phyloP scores from a whole-genome alignment of 2,113 vertebrate genomes.

The Kobus ellipsiprymnus region DNA sequence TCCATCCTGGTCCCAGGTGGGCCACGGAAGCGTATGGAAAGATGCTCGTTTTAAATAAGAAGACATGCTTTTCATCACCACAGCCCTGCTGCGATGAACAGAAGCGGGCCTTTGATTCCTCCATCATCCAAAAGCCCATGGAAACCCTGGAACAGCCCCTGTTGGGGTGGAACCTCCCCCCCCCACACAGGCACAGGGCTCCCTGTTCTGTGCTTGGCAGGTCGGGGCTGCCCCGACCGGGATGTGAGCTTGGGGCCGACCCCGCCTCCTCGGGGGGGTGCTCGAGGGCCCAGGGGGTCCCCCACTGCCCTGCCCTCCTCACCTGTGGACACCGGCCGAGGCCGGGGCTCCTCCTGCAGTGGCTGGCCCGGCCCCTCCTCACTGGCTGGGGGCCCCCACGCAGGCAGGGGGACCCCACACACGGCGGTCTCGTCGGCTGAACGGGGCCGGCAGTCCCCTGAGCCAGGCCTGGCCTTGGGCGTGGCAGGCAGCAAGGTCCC shows the following conservation, averaged over 20 bases:
- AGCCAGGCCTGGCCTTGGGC: constrained; percentile 55
- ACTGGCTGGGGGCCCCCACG: constrained; percentile 72
- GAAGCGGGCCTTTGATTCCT: accelerated
- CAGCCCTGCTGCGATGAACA: accelerated
- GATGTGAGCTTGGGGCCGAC: not conserved
- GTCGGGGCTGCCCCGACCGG: accelerated
- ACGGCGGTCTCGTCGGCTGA: constrained; percentile 89
- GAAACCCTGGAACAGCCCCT: accelerated
- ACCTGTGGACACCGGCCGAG: constrained; percentile 96
- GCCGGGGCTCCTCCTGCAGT: constrained; percentile 73
- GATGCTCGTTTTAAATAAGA: not conserved
- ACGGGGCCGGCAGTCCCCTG: constrained; percentile 80
- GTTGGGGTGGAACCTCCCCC: accelerated
- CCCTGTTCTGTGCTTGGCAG: not conserved
- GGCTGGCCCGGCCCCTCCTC: constrained; percentile 45
- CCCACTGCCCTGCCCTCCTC: not conserved
- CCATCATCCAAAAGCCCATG: not conserved
- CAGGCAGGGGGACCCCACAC: constrained; percentile 74
- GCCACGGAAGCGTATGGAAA: accelerated
- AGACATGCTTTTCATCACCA: accelerated
- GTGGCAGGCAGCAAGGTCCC: constrained; percentile 78
- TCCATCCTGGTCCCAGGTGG: accelerated
- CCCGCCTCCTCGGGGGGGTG: not conserved
- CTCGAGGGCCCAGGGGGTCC: accelerated
- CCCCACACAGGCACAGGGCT: accelerated